Conservation (phyloP, 1,140 invertebrate species). For the Drosophila lowei region DNA sequence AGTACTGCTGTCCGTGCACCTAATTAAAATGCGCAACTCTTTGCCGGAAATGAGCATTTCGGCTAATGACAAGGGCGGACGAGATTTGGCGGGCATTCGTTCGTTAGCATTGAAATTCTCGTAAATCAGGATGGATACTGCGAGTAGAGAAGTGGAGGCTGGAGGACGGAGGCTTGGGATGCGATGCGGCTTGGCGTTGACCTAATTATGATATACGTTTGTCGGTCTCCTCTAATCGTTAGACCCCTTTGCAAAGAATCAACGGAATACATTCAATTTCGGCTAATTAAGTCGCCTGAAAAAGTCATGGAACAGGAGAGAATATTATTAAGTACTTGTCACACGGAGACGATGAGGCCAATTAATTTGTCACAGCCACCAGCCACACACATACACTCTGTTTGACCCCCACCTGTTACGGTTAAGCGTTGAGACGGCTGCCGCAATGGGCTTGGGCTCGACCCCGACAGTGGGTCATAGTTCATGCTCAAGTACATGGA, state of each 20-base stretch:
- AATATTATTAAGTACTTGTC: no score
- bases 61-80: conserved; percentile 66
- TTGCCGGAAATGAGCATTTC: conserved; percentile 79
- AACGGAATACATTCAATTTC: not conserved
- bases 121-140: conserved; percentile 58
- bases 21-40: conserved; percentile 81
- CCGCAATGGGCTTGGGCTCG: no score
- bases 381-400: no score
- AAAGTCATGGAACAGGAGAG: no score
- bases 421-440: conserved; percentile 5
- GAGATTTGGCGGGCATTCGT: conserved; percentile 36
- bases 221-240: not conserved
- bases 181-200: conserved; percentile 8
- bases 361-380: no score
- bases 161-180: not conserved
- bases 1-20: conserved; percentile 40
- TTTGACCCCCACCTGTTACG: conserved; percentile 32
- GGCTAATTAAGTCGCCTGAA: conserved; percentile 5
- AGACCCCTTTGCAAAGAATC: not conserved
- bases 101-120: conserved; percentile 54
- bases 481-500: conserved; percentile 61
- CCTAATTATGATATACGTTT: conserved; percentile 43
- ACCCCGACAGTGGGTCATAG: conserved; percentile 34
- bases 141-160: not conserved
- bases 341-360: no score